phyloP scores from a whole-genome alignment of 2,888 invertebrate genomes.

The Epinotia brunnichana region DNA sequence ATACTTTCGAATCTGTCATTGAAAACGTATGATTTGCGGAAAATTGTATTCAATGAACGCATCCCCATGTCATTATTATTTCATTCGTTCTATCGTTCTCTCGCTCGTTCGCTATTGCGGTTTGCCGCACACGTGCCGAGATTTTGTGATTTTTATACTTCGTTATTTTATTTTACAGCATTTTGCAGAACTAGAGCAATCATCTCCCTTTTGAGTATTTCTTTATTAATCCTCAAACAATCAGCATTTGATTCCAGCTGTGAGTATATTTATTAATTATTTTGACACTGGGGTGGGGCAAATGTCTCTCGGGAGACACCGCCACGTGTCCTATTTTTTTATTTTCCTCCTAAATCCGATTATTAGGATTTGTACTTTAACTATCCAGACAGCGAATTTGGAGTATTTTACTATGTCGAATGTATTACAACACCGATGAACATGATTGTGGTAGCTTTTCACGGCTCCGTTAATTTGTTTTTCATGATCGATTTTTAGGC shows the following conservation, averaged over 20 bases:
- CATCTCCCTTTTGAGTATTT: slow-evolving; percentile 60
- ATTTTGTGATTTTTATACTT: slow-evolving; percentile 79
- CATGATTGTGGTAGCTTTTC: slow-evolving; percentile 14
- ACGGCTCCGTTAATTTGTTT: slow-evolving; percentile 57
- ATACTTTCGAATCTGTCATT: no score
- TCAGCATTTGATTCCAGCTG: slow-evolving; percentile 61
- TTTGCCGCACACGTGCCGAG: slow-evolving; percentile 83
- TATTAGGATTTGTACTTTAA: slow-evolving; percentile 48
- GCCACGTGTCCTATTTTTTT: slow-evolving; percentile 80
- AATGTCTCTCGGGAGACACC: slow-evolving; percentile 73
- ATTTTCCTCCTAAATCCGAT: slow-evolving; percentile 58
- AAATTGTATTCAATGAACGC: slow-evolving; percentile 27
- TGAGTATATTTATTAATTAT: slow-evolving; percentile 69
- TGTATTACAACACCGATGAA: slow-evolving; percentile 20
- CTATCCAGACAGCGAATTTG: slow-evolving; percentile 38
- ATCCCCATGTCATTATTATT: slow-evolving; percentile 26
- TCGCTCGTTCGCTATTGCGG: slow-evolving; percentile 65
- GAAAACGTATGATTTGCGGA: neutral
- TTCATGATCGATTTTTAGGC: slow-evolving; percentile 64
- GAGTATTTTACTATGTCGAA: slow-evolving; percentile 41
- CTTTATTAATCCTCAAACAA: slow-evolving; percentile 61
- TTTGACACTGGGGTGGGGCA: slow-evolving; percentile 81
- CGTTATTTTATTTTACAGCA: slow-evolving; percentile 72
- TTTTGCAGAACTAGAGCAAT: slow-evolving; percentile 58
- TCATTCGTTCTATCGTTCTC: slow-evolving; percentile 43